Evolutionary conservation across 1,140 invertebrate genomes (phyloP).

Genomic region (Centruroides vittatus): DNA sequence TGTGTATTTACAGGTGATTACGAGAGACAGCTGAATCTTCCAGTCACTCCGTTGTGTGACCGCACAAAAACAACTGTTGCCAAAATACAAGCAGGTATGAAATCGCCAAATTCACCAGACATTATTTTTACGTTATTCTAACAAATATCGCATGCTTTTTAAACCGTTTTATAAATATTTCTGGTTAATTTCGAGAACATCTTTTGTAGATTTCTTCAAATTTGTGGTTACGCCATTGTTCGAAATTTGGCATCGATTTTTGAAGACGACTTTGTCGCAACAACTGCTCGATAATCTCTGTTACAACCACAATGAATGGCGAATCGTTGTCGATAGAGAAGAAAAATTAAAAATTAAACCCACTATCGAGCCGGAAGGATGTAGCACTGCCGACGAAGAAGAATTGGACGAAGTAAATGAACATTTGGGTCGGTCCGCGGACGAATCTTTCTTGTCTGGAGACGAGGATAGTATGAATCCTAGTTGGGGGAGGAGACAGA

Average conservation of each 20-base stretch:
- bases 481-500: conserved; percentile 1
- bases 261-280: conserved; percentile 51
- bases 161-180: not conserved
- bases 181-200: not conserved
- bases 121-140: not conserved
- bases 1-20: conserved; percentile 25
- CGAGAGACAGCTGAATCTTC: conserved; percentile 43
- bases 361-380: conserved; percentile 14
- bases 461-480: not conserved
- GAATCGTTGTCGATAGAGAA: conserved; percentile 27
- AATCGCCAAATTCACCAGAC: not conserved
- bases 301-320: conserved; percentile 55
- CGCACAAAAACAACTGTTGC: conserved; percentile 61
- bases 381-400: conserved; percentile 7
- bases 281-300: conserved; percentile 54
- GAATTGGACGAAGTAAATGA: conserved; percentile 6
- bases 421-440: not conserved
- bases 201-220: conserved; percentile 59
- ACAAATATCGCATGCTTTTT: not conserved
- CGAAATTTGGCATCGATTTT: conserved; percentile 66
- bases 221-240: conserved; percentile 71
- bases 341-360: conserved; percentile 17
- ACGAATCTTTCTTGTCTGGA: not conserved
- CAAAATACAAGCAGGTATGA: conserved; percentile 67
- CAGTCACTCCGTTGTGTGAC: conserved; percentile 71